phyloP scores from a whole-genome alignment of 35 echinoderm and acorn worm genomes.

The Ophioderma brevispina region DNA sequence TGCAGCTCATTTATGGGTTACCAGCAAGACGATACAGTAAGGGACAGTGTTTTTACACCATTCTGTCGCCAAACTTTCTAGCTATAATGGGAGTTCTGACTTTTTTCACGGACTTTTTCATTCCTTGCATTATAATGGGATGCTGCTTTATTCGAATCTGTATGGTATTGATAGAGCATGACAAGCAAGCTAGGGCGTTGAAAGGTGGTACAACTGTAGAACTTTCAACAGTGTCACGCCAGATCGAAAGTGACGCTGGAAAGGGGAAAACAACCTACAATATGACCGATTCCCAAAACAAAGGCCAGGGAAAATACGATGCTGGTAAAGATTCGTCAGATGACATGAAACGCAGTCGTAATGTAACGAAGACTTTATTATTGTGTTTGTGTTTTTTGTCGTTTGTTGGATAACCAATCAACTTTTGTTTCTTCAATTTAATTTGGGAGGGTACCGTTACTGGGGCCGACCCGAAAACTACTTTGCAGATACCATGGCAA shows the following conservation, averaged over 20 bases:
- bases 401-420: background rate
- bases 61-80: background rate
- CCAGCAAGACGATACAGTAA: background rate
- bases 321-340: background rate
- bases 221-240: background rate
- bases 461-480: background rate
- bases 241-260: background rate
- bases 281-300: no score
- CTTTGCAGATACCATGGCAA: background rate
- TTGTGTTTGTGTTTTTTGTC: background rate
- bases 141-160: background rate
- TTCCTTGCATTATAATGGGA: background rate
- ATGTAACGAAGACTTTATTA: background rate
- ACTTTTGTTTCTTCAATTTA: background rate
- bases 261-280: background rate
- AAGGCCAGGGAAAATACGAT: no score
- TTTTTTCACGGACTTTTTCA: background rate
- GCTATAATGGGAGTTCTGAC: background rate
- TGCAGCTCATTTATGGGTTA: background rate
- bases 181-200: background rate
- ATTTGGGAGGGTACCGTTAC: background rate
- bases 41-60: background rate
- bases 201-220: background rate
- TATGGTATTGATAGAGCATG: background rate
- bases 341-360: background rate